A percentile compares a stretch with the other conserved stretches of the same genome.
Evolutionary conservation across 2,113 vertebrate species (phyloP).

Genomic region (Eulemur macaco): DNA sequence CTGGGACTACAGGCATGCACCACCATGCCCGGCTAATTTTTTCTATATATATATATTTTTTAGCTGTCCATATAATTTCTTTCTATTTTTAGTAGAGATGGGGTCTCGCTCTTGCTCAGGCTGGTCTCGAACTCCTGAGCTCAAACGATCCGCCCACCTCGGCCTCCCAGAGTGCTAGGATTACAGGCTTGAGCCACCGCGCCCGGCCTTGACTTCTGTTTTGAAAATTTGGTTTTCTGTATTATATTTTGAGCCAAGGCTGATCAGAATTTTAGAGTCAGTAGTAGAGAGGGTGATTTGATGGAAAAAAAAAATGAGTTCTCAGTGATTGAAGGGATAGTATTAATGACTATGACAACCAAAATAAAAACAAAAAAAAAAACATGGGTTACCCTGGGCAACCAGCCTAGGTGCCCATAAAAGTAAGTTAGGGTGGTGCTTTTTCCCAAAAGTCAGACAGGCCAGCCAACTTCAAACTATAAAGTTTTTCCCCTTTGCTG

Average conservation of each 20-base stretch:
- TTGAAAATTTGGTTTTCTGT: not conserved
- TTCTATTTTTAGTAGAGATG: too few relatives aligned
- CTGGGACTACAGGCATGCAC: too few relatives aligned
- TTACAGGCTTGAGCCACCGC: too few relatives aligned
- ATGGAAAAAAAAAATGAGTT: not conserved
- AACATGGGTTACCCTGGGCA: not conserved
- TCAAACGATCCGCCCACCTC: too few relatives aligned
- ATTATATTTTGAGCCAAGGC: constrained; percentile 6
- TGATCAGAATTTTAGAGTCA: not conserved
- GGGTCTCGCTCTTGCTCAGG: too few relatives aligned
- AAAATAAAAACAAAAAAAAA: not conserved
- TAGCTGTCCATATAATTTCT: too few relatives aligned
- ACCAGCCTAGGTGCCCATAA: not conserved
- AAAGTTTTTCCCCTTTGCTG: not conserved
- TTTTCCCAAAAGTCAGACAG: not conserved
- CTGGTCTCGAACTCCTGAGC: too few relatives aligned
- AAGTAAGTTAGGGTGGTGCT: not conserved
- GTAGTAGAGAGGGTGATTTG: not conserved
- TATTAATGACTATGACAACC: not conserved
- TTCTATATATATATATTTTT: too few relatives aligned
- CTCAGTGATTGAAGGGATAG: not conserved
- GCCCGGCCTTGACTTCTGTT: not conserved
- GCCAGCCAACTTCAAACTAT: not conserved
- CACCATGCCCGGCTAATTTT: too few relatives aligned
- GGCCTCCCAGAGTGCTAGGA: too few relatives aligned